Conservation (phyloP, 2,113 vertebrate species). For the Sus scrofa region DNA sequence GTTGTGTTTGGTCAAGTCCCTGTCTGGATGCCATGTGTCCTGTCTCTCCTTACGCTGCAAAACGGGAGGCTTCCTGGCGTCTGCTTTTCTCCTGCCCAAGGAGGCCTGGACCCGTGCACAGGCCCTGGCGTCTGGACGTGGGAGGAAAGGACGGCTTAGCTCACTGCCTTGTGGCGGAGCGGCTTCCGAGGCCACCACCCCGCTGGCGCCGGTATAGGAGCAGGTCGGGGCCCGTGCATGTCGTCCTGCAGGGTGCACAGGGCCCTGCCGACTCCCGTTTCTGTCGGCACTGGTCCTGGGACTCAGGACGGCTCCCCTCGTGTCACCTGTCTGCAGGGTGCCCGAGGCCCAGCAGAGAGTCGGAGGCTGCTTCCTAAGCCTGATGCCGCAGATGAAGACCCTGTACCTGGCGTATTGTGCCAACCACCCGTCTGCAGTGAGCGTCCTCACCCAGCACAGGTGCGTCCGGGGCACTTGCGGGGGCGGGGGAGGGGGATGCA, state of each 20-base stretch:
- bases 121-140: neutral
- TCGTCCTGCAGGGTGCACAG: too few relatives aligned
- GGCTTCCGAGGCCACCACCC: neutral
- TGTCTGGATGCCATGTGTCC: neutral
- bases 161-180: neutral
- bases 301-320: too few relatives aligned
- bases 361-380: conserved; percentile 96
- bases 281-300: neutral
- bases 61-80: neutral
- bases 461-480: conserved; percentile 67
- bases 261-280: too few relatives aligned
- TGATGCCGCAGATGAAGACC: conserved; percentile 97
- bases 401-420: conserved; percentile 96
- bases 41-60: neutral
- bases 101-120: neutral
- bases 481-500: neutral
- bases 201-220: too few relatives aligned
- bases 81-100: neutral
- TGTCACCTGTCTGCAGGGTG: conserved; percentile 87
- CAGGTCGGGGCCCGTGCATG: too few relatives aligned
- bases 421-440: conserved; percentile 98
- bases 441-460: conserved; percentile 97
- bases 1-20: neutral
- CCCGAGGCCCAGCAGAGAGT: conserved; percentile 97
- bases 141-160: neutral